Evolutionary conservation across 2,113 vertebrate species (phyloP).

Genomic region (Apodemus speciosus): DNA sequence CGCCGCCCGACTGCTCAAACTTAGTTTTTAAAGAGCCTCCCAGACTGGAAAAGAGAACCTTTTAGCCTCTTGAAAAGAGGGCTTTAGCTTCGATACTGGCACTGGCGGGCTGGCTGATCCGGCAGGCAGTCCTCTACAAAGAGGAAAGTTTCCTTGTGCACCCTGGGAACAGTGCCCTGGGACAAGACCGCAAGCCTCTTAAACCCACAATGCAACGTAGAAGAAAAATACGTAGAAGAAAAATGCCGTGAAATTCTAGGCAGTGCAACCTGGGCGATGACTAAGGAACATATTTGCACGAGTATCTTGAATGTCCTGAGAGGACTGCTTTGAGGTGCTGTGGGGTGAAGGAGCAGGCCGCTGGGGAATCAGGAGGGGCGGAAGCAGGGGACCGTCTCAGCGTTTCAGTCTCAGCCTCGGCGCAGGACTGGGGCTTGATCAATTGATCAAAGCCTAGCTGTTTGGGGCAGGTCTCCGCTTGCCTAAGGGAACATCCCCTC

Average conservation of each 20-base stretch:
- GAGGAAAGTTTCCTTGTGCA: conserved; percentile 61
- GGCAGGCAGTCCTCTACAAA: conserved; percentile 40
- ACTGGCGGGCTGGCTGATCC: conserved; percentile 14
- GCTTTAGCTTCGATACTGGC: neutral
- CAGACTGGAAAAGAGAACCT: conserved; percentile 39
- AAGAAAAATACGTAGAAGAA: neutral
- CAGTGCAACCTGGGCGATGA: conserved; percentile 36
- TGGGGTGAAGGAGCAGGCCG: neutral
- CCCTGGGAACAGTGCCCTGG: conserved; percentile 56
- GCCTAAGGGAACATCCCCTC: neutral
- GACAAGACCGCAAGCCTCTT: conserved; percentile 57
- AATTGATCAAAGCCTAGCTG: neutral
- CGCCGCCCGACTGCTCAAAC: too few species aligned
- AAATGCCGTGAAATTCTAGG: conserved; percentile 1
- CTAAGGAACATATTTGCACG: neutral
- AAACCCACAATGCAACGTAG: conserved; percentile 37
- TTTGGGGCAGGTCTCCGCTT: neutral
- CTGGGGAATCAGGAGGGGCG: neutral
- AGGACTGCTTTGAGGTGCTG: neutral
- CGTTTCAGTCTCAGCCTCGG: neutral
- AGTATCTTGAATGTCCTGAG: neutral
- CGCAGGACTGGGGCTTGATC: neutral
- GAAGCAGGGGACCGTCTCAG: neutral
- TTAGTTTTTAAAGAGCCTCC: neutral
- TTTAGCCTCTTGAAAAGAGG: conserved; percentile 26